phyloP scores from a whole-genome alignment of 2,113 vertebrate species.

The Aleadryas rufinucha region DNA sequence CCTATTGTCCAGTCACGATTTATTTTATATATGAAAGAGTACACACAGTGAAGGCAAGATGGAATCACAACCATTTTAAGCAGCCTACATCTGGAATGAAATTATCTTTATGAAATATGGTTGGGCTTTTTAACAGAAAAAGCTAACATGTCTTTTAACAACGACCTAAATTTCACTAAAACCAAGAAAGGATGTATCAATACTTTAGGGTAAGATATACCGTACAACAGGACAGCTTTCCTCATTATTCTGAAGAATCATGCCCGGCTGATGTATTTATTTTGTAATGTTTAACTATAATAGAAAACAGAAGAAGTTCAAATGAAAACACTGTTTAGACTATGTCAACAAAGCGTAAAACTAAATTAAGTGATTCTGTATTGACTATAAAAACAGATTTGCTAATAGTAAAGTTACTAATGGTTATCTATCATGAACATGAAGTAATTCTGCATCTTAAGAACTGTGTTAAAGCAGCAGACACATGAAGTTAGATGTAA shows the following conservation, averaged over 20 bases:
- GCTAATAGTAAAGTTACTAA: conserved; percentile 33
- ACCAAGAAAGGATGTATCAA: neutral
- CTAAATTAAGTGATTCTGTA: conserved; percentile 21
- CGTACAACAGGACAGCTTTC: neutral
- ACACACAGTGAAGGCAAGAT: neutral
- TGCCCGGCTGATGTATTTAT: neutral
- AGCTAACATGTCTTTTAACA: neutral
- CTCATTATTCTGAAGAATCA: neutral
- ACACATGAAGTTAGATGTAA: neutral
- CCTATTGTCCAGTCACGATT: neutral
- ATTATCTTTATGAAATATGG: neutral
- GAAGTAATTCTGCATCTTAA: conserved; percentile 15
- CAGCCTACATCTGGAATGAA: neutral
- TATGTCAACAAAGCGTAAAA: conserved; percentile 45
- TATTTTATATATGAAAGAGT: neutral
- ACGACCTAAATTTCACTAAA: neutral
- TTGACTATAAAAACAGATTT: conserved; percentile 39
- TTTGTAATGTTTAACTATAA: conserved; percentile 46
- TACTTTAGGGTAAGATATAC: neutral
- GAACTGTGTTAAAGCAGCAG: neutral
- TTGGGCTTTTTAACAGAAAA: neutral
- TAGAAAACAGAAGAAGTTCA: conserved; percentile 26
- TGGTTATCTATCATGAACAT: conserved; percentile 9
- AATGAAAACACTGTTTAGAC: conserved; percentile 32
- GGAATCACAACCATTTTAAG: neutral